Evolutionary conservation across 2,113 vertebrate genomes (phyloP).

Genomic region (Sporophila hypoxantha): DNA sequence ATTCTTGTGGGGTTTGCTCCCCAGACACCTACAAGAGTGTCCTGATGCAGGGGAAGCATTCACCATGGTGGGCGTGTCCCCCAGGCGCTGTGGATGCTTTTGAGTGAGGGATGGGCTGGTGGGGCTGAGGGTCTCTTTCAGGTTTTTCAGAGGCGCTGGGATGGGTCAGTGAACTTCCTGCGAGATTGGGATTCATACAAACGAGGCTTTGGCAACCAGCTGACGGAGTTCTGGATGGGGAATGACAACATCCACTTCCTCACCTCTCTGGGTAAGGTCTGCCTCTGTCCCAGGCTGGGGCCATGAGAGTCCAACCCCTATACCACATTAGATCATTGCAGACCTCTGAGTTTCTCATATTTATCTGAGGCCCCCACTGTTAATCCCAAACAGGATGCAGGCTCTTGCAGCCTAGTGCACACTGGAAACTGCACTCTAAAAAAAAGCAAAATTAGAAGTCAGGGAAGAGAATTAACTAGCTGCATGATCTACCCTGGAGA

Average conservation of each 20-base stretch:
- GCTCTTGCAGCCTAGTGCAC: background rate
- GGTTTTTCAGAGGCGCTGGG: conserved; percentile 53
- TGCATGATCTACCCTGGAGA: background rate
- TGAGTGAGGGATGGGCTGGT: too few relatives aligned
- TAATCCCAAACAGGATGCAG: background rate
- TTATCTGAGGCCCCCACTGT: background rate
- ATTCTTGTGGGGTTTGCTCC: background rate
- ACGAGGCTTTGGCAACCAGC: conserved; percentile 60
- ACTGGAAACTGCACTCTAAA: background rate
- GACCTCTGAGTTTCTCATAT: background rate
- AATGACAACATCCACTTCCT: conserved; percentile 62
- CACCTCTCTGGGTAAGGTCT: conserved; percentile 32
- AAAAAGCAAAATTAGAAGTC: background rate
- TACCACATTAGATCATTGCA: background rate
- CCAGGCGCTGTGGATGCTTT: accelerated
- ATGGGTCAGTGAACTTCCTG: conserved; percentile 60
- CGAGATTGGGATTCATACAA: conserved; percentile 51
- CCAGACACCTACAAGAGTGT: background rate
- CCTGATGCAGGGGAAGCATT: background rate
- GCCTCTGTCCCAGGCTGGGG: accelerated
- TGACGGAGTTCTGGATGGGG: conserved; percentile 65
- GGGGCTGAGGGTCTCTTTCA: background rate
- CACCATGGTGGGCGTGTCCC: background rate
- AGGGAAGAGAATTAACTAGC: background rate
- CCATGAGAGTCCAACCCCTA: background rate